Evolutionary conservation across 2,888 invertebrate species (phyloP), one percentile per base, ranked within the genome.

Genomic region (Galeruca laticollis): DNA sequence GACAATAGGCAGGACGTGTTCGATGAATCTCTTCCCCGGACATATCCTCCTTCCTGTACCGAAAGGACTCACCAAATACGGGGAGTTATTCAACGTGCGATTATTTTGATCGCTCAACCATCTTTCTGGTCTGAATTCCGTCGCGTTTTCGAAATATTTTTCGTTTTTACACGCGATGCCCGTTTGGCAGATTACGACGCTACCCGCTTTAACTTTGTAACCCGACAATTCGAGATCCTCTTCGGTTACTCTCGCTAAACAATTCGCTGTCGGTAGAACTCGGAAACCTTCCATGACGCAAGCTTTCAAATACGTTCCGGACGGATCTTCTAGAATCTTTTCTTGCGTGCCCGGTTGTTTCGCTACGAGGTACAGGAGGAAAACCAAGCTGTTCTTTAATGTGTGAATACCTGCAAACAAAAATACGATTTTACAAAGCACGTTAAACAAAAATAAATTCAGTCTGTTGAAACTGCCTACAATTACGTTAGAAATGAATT

Each of bases 11-110:
- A 95, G 86, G 76, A 93, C 92, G 76, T 94, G 89, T 79, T 94
- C 94, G 2, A 94, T 92, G 81, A 95, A 94, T 70, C 94, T 87
- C 84, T 94, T 94, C 57, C 95, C 96, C 0, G 95, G 95, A 82
- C 95, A 96, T 85, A 93, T 92, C 56, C 95, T 88, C 62, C 91
- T 89, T 0, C 95, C 95, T 40, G 90, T 87, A 0, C 95, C 95
- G 84, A 95, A 96, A 0, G 95, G 94, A 8, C 91, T 90, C 1
- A 94, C 91, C 60, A 95, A 85, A 56, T 88, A 87, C 0, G 91
- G 87, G 8, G 92, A 89, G 76, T 86, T 54, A 84, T 86, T 77
- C 85, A 86, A 4, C 81, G 84, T 76, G 79, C 80, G 76, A 37
- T 72, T 69, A 76, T 78, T 79, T 60, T 79, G 77, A 52, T 88